phyloP scores from a whole-genome alignment of 2,888 invertebrate species.

The Agonum fuliginosum region DNA sequence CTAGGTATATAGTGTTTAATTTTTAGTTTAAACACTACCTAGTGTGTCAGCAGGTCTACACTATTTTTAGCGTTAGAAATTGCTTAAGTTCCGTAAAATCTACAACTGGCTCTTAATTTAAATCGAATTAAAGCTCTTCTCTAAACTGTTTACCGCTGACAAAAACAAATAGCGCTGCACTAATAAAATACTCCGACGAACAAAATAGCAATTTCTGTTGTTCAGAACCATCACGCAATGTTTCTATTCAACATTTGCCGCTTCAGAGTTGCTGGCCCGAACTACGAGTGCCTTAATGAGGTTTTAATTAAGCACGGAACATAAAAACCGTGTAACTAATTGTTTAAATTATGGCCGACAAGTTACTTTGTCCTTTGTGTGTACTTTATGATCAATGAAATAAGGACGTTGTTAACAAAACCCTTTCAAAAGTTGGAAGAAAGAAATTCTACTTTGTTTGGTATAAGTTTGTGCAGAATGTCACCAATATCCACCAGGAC shows the following conservation, averaged over 20 bases:
- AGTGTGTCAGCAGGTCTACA: too few species aligned
- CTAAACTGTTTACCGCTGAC: too few species aligned
- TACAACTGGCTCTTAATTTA: too few species aligned
- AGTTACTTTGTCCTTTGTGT: background rate
- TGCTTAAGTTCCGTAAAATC: too few species aligned
- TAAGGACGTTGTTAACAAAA: conserved; percentile 3
- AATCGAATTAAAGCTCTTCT: too few species aligned
- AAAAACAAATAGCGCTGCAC: background rate
- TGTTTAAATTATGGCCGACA: conserved; percentile 31
- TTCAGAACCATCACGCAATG: conserved; percentile 15
- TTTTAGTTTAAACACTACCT: too few species aligned
- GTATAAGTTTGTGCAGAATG: background rate
- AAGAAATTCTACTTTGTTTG: background rate
- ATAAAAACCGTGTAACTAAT: conserved; percentile 34
- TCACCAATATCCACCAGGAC: too few species aligned
- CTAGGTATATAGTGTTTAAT: too few species aligned
- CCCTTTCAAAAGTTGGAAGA: conserved; percentile 23
- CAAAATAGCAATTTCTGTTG: background rate
- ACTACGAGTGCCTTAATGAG: conserved; percentile 13
- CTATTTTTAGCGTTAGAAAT: too few species aligned
- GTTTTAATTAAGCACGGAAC: conserved; percentile 43
- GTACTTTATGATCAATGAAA: background rate
- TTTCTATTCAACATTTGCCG: background rate
- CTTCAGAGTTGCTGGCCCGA: background rate
- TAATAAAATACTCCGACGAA: background rate